Evolutionary conservation across 1,140 invertebrate genomes (phyloP).

Genomic region (Palaemon carinicauda): DNA sequence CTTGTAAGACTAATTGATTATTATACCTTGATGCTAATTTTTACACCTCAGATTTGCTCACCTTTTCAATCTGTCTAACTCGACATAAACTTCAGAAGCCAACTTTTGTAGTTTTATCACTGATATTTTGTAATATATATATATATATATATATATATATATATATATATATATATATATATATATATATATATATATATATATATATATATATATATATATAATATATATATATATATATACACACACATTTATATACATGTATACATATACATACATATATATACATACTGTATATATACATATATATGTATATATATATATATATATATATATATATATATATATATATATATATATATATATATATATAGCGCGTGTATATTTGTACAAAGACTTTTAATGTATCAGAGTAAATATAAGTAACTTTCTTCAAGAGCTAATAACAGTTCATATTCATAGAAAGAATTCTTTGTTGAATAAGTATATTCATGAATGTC

Average conservation of each 20-base stretch:
- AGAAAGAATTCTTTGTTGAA: no score
- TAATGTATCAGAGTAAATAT: neutral
- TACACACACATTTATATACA: neutral
- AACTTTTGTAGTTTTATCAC: no score
- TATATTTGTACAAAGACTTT: neutral
- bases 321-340: neutral
- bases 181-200: neutral
- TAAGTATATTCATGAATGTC: no score
- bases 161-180: neutral
- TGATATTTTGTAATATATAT: no score
- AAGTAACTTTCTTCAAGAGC: no score
- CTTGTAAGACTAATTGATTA: neutral
- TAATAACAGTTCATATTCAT: no score
- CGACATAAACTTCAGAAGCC: neutral
- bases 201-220: neutral
- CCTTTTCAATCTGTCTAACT: neutral
- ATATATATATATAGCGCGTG: no score
- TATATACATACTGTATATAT: neutral
- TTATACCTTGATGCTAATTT: neutral
- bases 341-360: neutral
- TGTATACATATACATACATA: neutral
- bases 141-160: neutral
- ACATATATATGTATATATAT: neutral
- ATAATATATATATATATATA: neutral
- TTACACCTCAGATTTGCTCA: neutral